Base-by-base conservation (phyloP, 2,797 vertebrate species). In the Taenioides sp. region DNA sequence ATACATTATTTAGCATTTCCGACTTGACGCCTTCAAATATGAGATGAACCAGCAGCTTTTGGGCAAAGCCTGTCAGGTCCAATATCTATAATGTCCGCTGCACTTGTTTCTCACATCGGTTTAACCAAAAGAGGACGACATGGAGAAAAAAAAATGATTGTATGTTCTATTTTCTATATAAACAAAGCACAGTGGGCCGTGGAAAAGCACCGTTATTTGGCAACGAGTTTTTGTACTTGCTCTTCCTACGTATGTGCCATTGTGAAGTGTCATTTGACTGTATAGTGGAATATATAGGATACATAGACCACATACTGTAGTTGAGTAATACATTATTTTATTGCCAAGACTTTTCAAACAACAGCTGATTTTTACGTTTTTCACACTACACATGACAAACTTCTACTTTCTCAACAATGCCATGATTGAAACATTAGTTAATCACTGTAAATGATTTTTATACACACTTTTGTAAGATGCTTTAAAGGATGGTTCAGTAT, bases 81-180 rank as follows among this genome's bases (percentile, higher is more conserved):
- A 67, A 67, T 75, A 55, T 84, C 75, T 82, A 61, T 74, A 70
- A 69, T 74, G 54, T 82, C 73, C 75, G 72, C 88, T 92, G 92
- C 92, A 92, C 91, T 92, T 87, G 80, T 89, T 88, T 89, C 28
- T 43, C 79, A 72, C 85, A 78, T 84, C 69, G 65, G 69, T 84
- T 75, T 85, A 74, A 85, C 76, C 80, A 78, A 87, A 83, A 70
- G 77, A 76, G 74, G 79, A 82, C 69, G 80, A 85, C 57, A 80
- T 75, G 75, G 81, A n/a, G 25, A 27, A 27, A 76, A 82, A 77
- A 28, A 14, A 72, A 78, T 84, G 85, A 88, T 87, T 88, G 83
- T 86, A 83, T 77, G 66, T 86, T 79, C 67, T 76, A 55, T 81
- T 85, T 75, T 72, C 31, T 80, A 49, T 82, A 58, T 62, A 69